Percentiles rank a stretch among this genome's conserved stretches.
phyloP scores from a whole-genome alignment of 2,888 invertebrate genomes.

The Lochmaea capreae region DNA sequence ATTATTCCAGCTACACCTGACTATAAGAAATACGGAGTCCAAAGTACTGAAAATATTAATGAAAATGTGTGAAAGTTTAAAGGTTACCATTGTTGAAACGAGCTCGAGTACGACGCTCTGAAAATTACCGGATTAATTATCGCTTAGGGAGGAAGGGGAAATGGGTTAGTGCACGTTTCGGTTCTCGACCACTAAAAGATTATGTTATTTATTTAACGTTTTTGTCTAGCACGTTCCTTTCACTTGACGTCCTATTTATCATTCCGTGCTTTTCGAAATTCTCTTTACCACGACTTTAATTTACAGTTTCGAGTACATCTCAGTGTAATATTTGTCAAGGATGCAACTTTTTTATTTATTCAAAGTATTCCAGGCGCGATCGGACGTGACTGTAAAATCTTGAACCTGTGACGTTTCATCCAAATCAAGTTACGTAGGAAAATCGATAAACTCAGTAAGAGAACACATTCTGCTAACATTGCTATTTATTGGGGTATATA shows the following conservation, averaged over 20 bases:
- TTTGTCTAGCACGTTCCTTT: slow-evolving; percentile 37
- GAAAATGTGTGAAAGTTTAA: slow-evolving; percentile 37
- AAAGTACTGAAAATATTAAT: slow-evolving; percentile 17
- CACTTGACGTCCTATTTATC: slow-evolving; percentile 29
- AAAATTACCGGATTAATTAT: slow-evolving; percentile 39
- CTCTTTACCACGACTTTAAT: slow-evolving; percentile 18
- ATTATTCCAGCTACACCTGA: neutral
- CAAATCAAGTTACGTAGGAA: too few species aligned
- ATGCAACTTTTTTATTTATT: neutral
- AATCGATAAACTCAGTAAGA: too few species aligned
- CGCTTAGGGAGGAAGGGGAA: slow-evolving; percentile 32
- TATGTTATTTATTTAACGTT: slow-evolving; percentile 38
- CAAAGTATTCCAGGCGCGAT: neutral
- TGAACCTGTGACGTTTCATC: neutral
- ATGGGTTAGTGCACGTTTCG: slow-evolving; percentile 31
- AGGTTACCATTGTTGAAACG: slow-evolving; percentile 38
- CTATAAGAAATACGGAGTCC: neutral
- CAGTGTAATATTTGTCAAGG: slow-evolving; percentile 24
- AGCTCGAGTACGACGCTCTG: slow-evolving; percentile 33
- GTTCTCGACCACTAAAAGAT: slow-evolving; percentile 32
- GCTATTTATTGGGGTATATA: too few species aligned
- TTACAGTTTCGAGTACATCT: slow-evolving; percentile 26
- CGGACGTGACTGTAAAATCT: neutral
- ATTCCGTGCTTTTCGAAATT: slow-evolving; percentile 24
- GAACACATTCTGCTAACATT: too few species aligned